Conservation (phyloP, 2,797 vertebrate species). For the Delichon dasypus region DNA sequence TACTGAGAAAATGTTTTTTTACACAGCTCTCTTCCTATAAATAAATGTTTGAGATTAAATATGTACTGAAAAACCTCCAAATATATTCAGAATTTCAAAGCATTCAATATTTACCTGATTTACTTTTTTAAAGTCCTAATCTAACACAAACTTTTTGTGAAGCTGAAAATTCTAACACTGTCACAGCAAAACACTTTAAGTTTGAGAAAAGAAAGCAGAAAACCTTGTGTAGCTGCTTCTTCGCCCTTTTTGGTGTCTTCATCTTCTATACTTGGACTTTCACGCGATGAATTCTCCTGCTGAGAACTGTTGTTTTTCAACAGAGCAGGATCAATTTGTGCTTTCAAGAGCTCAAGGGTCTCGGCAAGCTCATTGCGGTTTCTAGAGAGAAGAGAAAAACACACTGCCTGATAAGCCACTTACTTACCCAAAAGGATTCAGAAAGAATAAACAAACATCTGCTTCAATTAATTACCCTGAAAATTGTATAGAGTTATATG, state of each 20-base stretch:
- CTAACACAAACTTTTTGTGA: not conserved
- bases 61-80: not conserved
- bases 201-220: slow-evolving; percentile 55
- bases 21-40: not conserved
- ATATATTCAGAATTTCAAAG: not conserved
- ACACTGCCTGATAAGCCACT: slow-evolving; percentile 2
- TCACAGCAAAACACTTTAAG: not conserved
- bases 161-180: not conserved
- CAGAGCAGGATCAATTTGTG: slow-evolving; percentile 87
- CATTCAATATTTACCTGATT: not conserved
- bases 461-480: not conserved
- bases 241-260: slow-evolving; percentile 77
- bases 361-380: slow-evolving; percentile 93
- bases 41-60: not conserved
- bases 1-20: not conserved
- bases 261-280: slow-evolving; percentile 79
- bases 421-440: not conserved
- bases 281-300: slow-evolving; percentile 76
- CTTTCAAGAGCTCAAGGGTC: slow-evolving; percentile 91
- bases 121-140: not conserved
- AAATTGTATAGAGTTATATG: not conserved
- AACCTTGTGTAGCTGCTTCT: slow-evolving; percentile 77
- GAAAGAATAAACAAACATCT: not conserved
- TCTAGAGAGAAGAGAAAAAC: slow-evolving; percentile 72
- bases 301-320: slow-evolving; percentile 79